These are phyloP conservation scores for Narcine bancroftii DNA, from an alignment of 2,113 vertebrate genomes.

Conservation along the genomic window DNA sequence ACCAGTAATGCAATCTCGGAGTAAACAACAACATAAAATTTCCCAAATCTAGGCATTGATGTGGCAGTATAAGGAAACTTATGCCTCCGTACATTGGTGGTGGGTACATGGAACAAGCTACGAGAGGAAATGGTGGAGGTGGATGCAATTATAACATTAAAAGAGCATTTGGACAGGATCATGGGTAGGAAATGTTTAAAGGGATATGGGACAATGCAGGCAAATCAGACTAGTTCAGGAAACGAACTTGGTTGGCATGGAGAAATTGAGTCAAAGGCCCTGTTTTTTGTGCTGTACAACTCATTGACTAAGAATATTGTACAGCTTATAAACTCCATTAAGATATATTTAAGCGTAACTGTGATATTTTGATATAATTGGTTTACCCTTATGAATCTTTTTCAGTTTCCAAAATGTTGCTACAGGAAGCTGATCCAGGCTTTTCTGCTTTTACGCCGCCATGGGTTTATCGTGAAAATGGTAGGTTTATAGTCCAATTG, in stretches of 20 bases:
- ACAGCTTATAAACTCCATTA: background rate
- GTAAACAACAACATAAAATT: background rate
- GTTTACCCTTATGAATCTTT: slow-evolving; percentile 32
- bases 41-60: background rate
- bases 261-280: no score
- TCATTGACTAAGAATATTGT: slow-evolving; percentile 14
- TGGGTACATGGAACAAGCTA: no score
- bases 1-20: background rate
- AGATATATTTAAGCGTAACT: background rate
- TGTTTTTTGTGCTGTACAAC: no score
- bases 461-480: slow-evolving; percentile 47
- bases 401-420: slow-evolving; percentile 64
- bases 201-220: no score
- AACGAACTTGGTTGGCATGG: no score
- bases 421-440: slow-evolving; percentile 53
- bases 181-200: no score
- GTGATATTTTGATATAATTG: background rate
- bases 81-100: background rate
- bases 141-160: no score
- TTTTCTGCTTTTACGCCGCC: slow-evolving; percentile 47
- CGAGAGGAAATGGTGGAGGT: no score
- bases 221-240: no score
- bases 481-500: slow-evolving; percentile 41
- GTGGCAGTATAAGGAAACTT: background rate
- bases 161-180: no score